phyloP scores from a whole-genome alignment of 2,113 vertebrate genomes.

The Dendropsophus ebraccatus region DNA sequence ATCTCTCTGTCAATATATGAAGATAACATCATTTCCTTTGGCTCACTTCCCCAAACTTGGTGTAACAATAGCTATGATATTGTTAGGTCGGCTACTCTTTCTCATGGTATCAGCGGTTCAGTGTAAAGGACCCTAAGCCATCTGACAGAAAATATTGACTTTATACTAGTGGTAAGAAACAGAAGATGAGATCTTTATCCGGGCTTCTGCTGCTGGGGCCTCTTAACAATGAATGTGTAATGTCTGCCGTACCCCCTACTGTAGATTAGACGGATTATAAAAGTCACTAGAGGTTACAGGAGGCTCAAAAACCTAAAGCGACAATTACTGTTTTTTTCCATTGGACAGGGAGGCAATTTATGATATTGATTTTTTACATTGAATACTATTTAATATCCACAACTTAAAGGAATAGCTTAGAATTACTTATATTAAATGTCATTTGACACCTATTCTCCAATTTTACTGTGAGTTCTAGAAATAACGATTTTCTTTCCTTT shows the following conservation, averaged over 20 bases:
- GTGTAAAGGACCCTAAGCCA: not conserved
- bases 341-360: not conserved
- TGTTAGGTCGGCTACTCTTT: not conserved
- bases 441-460: no score
- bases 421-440: not conserved
- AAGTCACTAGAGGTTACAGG: slow-evolving; percentile 3
- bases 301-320: not conserved
- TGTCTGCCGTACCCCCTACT: slow-evolving; percentile 21
- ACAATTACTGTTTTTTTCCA: not conserved
- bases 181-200: not conserved
- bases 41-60: not conserved
- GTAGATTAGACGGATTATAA: slow-evolving; percentile 27
- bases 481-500: not conserved
- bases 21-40: slow-evolving; percentile 25
- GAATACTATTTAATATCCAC: not conserved
- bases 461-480: no score
- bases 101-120: not conserved
- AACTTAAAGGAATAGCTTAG: not conserved
- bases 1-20: not conserved
- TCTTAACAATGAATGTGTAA: slow-evolving; percentile 14
- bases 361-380: not conserved
- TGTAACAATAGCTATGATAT: slow-evolving; percentile 11
- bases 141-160: slow-evolving; percentile 20
- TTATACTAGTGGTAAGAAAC: slow-evolving; percentile 13
- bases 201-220: not conserved